Conservation (phyloP, 2,888 invertebrate genomes). For the Gnatocerus cornutus region DNA sequence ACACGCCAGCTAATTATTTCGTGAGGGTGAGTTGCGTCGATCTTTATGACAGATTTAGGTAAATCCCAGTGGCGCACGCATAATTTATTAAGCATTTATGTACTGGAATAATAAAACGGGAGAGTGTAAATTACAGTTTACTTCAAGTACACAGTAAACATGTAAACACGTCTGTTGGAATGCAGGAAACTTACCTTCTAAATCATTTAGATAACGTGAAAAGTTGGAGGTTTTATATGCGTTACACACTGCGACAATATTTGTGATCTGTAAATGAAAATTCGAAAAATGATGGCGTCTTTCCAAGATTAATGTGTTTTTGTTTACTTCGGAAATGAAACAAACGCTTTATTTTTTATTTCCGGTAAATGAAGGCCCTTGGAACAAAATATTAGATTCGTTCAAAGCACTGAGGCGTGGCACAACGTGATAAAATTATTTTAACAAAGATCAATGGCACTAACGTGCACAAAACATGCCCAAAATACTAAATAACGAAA, state of each 20-base stretch:
- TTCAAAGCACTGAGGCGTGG: slow-evolving; percentile 18
- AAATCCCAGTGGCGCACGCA: neutral
- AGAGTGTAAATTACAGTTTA: slow-evolving; percentile 8
- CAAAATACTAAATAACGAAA: slow-evolving; percentile 11
- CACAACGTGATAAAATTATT: slow-evolving; percentile 18
- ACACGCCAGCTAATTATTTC: slow-evolving; percentile 33
- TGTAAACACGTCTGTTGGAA: slow-evolving; percentile 7
- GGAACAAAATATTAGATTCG: slow-evolving; percentile 28
- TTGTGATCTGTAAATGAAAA: neutral
- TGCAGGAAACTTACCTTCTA: slow-evolving; percentile 15
- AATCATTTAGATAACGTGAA: slow-evolving; percentile 24
- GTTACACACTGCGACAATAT: slow-evolving; percentile 1
- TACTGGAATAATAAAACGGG: neutral
- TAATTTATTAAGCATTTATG: neutral
- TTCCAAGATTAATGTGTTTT: slow-evolving; percentile 23
- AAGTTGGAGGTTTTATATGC: neutral
- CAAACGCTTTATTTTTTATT: slow-evolving; percentile 19
- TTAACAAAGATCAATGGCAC: slow-evolving; percentile 28
- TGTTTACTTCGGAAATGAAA: slow-evolving; percentile 18
- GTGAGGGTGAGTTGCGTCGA: slow-evolving; percentile 6
- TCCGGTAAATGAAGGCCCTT: slow-evolving; percentile 15
- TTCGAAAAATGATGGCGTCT: neutral
- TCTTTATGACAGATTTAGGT: slow-evolving; percentile 17
- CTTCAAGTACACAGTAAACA: slow-evolving; percentile 19
- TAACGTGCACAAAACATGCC: slow-evolving; percentile 13